Conservation (phyloP, 2,113 vertebrate species). For the Cacatua alba region DNA sequence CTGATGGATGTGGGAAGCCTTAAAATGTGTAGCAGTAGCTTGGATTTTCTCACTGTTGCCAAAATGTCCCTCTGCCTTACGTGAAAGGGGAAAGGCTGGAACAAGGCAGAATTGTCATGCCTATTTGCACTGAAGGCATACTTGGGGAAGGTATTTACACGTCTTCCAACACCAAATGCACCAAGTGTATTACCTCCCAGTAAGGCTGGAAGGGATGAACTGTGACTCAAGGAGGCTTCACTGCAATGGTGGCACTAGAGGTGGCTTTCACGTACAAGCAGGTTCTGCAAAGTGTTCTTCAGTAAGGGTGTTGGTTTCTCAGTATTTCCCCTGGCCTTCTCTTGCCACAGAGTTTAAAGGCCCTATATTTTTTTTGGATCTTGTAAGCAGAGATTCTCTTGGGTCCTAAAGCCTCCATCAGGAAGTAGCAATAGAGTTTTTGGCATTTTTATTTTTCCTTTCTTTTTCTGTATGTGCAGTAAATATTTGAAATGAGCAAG, state of each 20-base stretch:
- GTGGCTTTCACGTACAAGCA: background rate
- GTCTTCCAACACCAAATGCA: background rate
- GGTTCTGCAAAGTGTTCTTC: background rate
- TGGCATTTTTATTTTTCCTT: background rate
- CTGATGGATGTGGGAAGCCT: background rate
- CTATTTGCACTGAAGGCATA: background rate
- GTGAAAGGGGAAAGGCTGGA: background rate
- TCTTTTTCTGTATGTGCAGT: background rate
- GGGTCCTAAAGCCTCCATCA: background rate
- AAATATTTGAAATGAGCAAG: background rate
- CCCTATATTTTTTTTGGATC: accelerated
- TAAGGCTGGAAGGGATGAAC: background rate
- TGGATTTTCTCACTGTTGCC: background rate
- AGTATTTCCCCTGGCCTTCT: background rate
- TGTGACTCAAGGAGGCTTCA: background rate
- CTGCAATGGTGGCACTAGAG: background rate
- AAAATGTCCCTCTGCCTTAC: background rate
- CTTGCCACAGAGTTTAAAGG: background rate
- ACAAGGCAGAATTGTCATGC: background rate
- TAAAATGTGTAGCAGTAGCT: background rate
- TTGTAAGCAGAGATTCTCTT: background rate
- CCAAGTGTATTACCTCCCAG: background rate
- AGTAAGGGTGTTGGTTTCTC: background rate
- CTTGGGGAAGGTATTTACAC: background rate
- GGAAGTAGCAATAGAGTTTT: background rate